phyloP scores from a whole-genome alignment of 2,113 vertebrate genomes.

The Sceloporus tristichus region DNA sequence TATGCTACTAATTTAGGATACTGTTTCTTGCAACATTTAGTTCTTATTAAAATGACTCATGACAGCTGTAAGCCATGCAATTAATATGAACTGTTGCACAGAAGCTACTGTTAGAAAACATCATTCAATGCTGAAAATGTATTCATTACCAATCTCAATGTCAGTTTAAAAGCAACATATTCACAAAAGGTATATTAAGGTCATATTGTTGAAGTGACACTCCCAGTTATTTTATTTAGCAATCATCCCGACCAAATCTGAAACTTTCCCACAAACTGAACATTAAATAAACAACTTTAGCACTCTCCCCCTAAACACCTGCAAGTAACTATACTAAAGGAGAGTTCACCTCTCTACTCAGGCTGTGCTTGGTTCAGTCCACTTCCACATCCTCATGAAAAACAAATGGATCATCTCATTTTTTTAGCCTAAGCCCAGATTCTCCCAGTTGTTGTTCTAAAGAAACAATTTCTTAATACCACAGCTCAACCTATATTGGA shows the following conservation, averaged over 20 bases:
- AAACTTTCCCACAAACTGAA: not conserved
- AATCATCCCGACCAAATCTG: not conserved
- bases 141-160: not conserved
- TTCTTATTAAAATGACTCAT: not conserved
- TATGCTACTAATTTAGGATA: not conserved
- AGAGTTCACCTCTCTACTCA: not conserved
- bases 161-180: conserved; percentile 1
- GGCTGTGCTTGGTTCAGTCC: not conserved
- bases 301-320: not conserved
- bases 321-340: not conserved
- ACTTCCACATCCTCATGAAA: not conserved
- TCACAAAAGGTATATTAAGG: not conserved
- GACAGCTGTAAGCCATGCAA: not conserved
- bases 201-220: not conserved
- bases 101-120: conserved; percentile 3
- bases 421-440: not conserved
- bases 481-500: not conserved
- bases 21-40: not conserved
- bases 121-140: not conserved
- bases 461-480: not conserved
- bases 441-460: not conserved
- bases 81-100: conserved; percentile 4
- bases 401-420: not conserved
- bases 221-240: not conserved
- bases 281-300: not conserved